Evolutionary conservation across 2,888 invertebrate species (phyloP), one percentile per base, ranked within the genome.

Genomic region (Autographa gamma): DNA sequence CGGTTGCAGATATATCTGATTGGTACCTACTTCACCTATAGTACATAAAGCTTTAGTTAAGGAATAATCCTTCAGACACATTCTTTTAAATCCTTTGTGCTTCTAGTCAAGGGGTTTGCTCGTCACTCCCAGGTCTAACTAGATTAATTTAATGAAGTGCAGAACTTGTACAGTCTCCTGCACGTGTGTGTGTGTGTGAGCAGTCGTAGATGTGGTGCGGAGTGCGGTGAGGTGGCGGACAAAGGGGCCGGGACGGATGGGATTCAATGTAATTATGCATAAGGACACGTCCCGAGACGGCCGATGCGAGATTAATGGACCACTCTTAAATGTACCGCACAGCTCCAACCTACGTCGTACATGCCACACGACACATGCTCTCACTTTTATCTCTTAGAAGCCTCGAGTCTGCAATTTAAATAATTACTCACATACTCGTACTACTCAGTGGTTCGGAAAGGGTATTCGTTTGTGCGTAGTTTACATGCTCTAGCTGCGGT

Each of bases 251-350:
- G 72, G 84, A 81, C 81, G 78, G 79, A 80, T 80, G 78, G 76
- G 77, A 73, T 72, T 62, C 84, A 76, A 83, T 83, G 84, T 88
- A 88, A 88, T 88, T 88, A 88, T 86, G 86, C 87, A 87, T 81
- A 84, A 88, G 85, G 82, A 85, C 81, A 74, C 74, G 73, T 73
- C 72, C 67, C 80, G 76, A 71, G 70, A 61, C 69, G 60, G 65
- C 69, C 83, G 77, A 78, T 77, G 80, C 73, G 77, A 80, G 83
- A 85, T 86, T 85, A 88, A 86, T 86, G 79, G 79, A 84, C 73
- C 80, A 60, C 76, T 78, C 76, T 75, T 72, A 71, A 59, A 74
- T 63, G 71, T 79, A 67, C 76, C 69, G 58, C 66, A 68, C 34
- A 58, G 19, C 25, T 63, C 66, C 16, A 71, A 48, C 54, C 38